These are phyloP conservation scores for Peromyscus nudipes DNA, from an alignment of 2,797 vertebrate genomes.

Conservation along the genomic window DNA sequence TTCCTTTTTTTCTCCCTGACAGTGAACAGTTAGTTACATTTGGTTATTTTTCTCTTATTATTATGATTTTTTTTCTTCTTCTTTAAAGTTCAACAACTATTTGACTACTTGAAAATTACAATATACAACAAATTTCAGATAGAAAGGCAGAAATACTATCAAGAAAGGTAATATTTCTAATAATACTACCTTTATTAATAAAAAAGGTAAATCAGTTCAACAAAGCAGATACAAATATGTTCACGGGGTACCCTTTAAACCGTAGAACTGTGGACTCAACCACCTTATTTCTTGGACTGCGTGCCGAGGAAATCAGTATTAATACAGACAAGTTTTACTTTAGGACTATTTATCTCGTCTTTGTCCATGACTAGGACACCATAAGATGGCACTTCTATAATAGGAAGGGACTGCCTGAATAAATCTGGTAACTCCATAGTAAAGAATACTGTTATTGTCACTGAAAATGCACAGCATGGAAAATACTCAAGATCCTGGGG, in stretches of 20 bases:
- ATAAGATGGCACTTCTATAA: not conserved
- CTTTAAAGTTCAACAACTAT: conserved; percentile 1
- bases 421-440: not conserved
- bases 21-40: not conserved
- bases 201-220: conserved; percentile 34
- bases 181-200: not conserved
- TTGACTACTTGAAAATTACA: conserved; percentile 37
- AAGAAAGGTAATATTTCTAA: not conserved
- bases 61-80: not conserved
- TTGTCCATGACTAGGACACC: conserved; percentile 1
- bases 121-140: not conserved
- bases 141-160: not conserved
- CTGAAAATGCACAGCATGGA: not conserved
- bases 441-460: not conserved
- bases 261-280: not conserved
- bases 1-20: not conserved
- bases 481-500: not conserved
- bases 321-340: not conserved
- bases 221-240: not conserved
- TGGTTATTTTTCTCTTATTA: not conserved
- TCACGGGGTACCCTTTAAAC: not conserved
- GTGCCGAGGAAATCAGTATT: conserved; percentile 36
- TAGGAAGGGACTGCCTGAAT: not conserved
- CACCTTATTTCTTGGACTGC: not conserved
- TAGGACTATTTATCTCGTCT: conserved; percentile 10